Percentiles rank a stretch among this genome's conserved stretches.
Evolutionary conservation across 1,140 invertebrate genomes (phyloP).

Genomic region (Drosophila asahinai): DNA sequence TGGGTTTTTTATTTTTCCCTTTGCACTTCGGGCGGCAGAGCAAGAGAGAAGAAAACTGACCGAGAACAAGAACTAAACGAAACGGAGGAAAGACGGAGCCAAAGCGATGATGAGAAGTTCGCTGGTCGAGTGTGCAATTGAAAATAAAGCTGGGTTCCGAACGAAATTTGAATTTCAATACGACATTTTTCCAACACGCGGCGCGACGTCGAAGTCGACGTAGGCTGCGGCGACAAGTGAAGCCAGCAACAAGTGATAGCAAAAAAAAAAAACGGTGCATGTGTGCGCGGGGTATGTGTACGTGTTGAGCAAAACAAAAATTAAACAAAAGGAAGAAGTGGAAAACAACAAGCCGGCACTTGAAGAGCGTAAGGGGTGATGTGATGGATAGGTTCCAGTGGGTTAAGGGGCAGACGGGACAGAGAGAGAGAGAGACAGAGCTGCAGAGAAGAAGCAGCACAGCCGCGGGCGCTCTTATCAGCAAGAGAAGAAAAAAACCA

Average conservation of each 20-base stretch:
- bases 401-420: conserved; percentile 24
- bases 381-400: conserved; percentile 18
- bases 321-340: conserved; percentile 39
- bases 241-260: conserved; percentile 76
- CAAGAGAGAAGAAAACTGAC: conserved; percentile 24
- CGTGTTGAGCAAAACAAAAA: conserved; percentile 57
- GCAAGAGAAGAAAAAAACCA: not conserved
- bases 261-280: conserved; percentile 1
- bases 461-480: conserved; percentile 30
- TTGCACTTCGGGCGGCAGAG: conserved; percentile 20
- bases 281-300: conserved; percentile 12
- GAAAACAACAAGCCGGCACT: conserved; percentile 54
- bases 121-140: conserved; percentile 76
- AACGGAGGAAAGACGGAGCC: not conserved
- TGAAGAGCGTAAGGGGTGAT: conserved; percentile 23
- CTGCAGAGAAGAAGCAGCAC: conserved; percentile 1
- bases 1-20: conserved; percentile 24
- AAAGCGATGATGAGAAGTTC: conserved; percentile 44
- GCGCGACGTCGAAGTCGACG: conserved; percentile 24
- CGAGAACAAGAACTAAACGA: conserved; percentile 16
- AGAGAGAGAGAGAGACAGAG: not conserved
- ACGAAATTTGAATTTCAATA: conserved; percentile 82
- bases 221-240: conserved; percentile 57
- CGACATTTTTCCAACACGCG: conserved; percentile 66
- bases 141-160: conserved; percentile 72